Evolutionary conservation across 2,888 invertebrate species (phyloP).

Genomic region (Monochamus alternatus): DNA sequence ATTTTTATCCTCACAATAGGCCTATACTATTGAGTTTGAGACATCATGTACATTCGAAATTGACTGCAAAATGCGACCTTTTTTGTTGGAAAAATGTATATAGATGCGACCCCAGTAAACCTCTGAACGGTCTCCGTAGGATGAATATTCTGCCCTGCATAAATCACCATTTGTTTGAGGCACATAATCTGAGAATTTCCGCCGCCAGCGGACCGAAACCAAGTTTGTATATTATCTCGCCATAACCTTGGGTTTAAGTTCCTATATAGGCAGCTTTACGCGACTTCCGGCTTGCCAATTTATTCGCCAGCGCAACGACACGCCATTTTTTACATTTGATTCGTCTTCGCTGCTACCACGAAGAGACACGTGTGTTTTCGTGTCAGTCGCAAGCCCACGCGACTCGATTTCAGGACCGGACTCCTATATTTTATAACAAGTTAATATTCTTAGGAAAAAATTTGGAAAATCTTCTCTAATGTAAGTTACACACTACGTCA

Average conservation of each 20-base stretch:
- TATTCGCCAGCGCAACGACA: constrained; percentile 14
- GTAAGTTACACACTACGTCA: too few species aligned
- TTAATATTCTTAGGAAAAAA: too few species aligned
- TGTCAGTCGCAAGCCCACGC: too few species aligned
- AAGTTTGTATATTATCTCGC: constrained; percentile 37
- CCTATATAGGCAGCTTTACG: constrained; percentile 36
- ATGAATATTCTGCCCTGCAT: constrained; percentile 24
- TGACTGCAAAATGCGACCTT: too few species aligned
- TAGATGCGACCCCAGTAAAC: constrained; percentile 6
- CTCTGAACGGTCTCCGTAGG: constrained; percentile 8
- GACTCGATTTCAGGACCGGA: too few species aligned
- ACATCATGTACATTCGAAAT: too few species aligned
- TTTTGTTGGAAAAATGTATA: neutral
- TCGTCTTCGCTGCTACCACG: constrained; percentile 34
- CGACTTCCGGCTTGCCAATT: constrained; percentile 44
- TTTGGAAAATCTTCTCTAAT: too few species aligned
- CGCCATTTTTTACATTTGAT: constrained; percentile 37
- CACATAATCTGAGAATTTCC: constrained; percentile 32
- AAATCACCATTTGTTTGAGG: constrained; percentile 34
- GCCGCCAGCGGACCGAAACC: constrained; percentile 34
- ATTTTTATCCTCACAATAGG: too few species aligned
- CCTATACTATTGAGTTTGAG: too few species aligned
- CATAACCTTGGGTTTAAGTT: constrained; percentile 41
- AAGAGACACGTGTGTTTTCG: neutral
- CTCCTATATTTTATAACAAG: too few species aligned